Conservation (phyloP, 2,888 invertebrate species). For the Lymantria monacha region DNA sequence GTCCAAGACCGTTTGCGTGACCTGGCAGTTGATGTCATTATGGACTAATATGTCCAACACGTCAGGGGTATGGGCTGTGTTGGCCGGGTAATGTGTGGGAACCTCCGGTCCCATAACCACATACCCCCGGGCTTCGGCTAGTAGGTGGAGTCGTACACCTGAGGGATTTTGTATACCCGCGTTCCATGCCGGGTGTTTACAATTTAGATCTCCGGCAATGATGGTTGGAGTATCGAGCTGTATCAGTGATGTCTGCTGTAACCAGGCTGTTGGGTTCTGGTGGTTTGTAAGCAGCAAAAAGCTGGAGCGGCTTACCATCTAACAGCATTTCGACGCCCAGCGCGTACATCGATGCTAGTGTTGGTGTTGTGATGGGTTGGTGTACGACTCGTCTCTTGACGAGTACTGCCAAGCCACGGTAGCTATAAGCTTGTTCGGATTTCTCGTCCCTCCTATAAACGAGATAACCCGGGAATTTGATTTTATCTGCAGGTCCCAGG, state of each 20-base stretch:
- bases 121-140: neutral
- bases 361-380: neutral
- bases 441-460: neutral
- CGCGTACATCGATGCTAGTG: neutral
- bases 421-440: neutral
- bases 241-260: neutral
- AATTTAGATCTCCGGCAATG: neutral
- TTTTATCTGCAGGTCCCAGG: neutral
- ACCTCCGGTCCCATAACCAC: neutral
- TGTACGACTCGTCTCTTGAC: neutral
- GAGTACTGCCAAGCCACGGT: neutral
- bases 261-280: neutral
- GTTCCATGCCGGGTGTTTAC: neutral
- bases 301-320: neutral
- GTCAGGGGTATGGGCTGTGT: neutral
- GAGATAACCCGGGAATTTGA: neutral
- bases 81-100: slow-evolving; percentile 1
- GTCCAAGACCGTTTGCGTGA: neutral
- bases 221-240: neutral
- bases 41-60: neutral
- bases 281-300: neutral
- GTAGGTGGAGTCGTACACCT: neutral
- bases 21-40: neutral
- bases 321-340: neutral
- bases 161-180: neutral